Base-by-base conservation (phyloP, 2,888 invertebrate species). In the Meteorus cinctellus region DNA sequence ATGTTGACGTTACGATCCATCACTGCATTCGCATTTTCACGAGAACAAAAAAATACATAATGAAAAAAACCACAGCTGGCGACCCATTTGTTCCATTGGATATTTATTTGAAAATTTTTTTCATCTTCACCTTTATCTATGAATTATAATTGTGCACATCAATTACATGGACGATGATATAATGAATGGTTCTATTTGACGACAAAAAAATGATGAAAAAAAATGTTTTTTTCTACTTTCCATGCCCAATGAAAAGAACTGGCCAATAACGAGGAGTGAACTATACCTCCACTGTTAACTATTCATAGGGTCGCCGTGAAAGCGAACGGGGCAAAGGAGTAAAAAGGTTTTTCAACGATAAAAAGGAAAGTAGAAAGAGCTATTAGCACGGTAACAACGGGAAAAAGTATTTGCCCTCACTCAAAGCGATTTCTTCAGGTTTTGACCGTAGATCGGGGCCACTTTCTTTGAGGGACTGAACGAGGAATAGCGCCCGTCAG, bases 311-410 rank as follows among this genome's bases (percentile, higher is more conserved):
- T 66, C 67, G 4, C n/a, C 5, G 59, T 51, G 27, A 63, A 31
- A 66, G 65, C 27, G 41, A 72, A 75, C 66, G 51, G 74, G 55
- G 65, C 69, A 59, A 66, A 45, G 34, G 29, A 59, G 34, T 51
- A 66, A 36, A 63, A 16, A 75, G 70, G 71, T 59, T 65, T 65
- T 60, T 69, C 41, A 36, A 70, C 71, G 75, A 71, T 71, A 71
- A 71, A 75, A 75, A 72, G 60, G 72, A 67, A 68, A 72, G 59
- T 59, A 60, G 60, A 48, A 62, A 72, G 67, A 76, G 72, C 75
- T 76, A 76, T 76, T 76, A 76, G 75, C 75, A 62, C 67, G 75
- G 75, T 75, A 75, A 75, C 72, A 76, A 68, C 75, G 72, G 68
- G 65, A 76, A 76, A 75, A 72, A 76, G 75, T 67, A 76, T 76